Evolutionary conservation across 2,888 invertebrate genomes (phyloP), one percentile per base, ranked within the genome.

Genomic region (Drosophila nr. perissopoda): DNA sequence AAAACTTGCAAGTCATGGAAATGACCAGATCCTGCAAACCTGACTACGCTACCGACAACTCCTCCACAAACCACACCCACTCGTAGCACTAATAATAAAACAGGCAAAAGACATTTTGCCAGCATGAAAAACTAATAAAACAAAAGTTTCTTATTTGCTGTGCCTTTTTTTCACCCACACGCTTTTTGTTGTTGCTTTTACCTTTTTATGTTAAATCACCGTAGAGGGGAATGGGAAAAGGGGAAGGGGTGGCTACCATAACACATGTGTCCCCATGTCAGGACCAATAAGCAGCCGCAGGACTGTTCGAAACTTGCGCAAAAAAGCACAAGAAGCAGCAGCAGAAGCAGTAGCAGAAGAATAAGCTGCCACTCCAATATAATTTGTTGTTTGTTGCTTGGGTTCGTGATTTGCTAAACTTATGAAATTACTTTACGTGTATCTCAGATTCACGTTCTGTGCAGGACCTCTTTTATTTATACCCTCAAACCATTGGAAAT

Each of bases 351-450:
- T 62, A 36, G 59, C 0, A 18, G 38, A 72, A 51, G 36, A 27
- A 31, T 53, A 62, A 52, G 60, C 45, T 45, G 53, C 33, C 34
- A 33, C 34, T 48, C 25, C 10, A 40, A 25, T 53, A 61, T 52
- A 56, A 52, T 61, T 53, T 67, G 70, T 87, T 88, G 83, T 90
- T 85, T 88, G 85, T 85, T 70, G 86, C 89, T 72, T 66, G 89
- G 90, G 83, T 88, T 88, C 87, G 86, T 86, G 90, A 87, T 90
- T 87, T 90, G 91, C 89, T 80, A 91, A 91, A 91, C 91, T 91
- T 89, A 89, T 86, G 81, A 90, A 91, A 91, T 90, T 86, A 90
- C 90, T 90, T 89, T 90, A 88, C 89, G 89, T 86, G 90, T 76
- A 86, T 82, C 85, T 84, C 63, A 67, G 69, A 69, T 74, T 65